Conservation (phyloP, 2,113 vertebrate species). For the Junco hyemalis region DNA sequence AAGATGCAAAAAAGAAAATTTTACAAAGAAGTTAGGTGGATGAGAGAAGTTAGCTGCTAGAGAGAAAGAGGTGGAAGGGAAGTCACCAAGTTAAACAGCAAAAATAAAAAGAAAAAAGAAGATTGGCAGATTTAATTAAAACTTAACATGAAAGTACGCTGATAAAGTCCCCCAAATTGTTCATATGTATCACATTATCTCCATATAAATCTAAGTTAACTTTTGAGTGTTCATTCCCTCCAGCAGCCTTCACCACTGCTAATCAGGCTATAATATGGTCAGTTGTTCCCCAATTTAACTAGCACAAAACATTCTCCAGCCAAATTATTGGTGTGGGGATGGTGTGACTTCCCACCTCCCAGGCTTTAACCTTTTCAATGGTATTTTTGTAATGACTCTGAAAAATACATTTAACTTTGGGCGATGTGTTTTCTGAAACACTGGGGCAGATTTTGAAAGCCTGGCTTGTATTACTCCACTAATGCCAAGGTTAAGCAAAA, state of each 20-base stretch:
- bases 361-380: not conserved
- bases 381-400: not conserved
- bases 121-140: not conserved
- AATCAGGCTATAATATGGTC: not conserved
- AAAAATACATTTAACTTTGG: not conserved
- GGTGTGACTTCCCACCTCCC: not conserved
- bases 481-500: not conserved
- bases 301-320: not conserved
- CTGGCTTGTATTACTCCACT: not conserved
- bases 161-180: not conserved
- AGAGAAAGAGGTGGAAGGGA: not conserved
- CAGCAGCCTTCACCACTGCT: not conserved
- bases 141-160: not conserved
- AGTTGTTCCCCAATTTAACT: not conserved
- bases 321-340: not conserved
- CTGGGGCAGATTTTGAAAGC: not conserved
- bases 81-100: not conserved
- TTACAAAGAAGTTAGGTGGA: not conserved
- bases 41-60: not conserved
- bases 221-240: not conserved
- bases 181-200: not conserved
- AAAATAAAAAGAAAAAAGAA: not conserved
- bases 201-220: not conserved
- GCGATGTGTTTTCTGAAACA: not conserved
- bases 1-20: not conserved